Evolutionary conservation across 1,140 invertebrate species (phyloP).

Genomic region (Pogonomyrmex barbatus): DNA sequence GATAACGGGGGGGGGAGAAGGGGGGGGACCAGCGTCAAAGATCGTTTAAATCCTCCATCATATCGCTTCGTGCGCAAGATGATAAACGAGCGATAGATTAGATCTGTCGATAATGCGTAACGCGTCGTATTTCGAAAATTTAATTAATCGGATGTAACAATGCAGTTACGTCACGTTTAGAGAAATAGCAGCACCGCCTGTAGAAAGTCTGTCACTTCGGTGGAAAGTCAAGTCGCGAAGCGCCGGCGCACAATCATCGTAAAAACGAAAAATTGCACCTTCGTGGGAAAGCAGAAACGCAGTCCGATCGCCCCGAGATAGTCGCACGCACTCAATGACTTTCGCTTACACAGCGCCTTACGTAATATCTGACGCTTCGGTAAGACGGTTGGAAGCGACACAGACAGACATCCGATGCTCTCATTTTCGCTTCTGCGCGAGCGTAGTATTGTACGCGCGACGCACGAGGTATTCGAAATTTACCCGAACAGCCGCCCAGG

Average conservation of each 20-base stretch:
- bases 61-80: conserved; percentile 15
- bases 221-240: conserved; percentile 58
- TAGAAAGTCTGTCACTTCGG: conserved; percentile 57
- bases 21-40: background rate
- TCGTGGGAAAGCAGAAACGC: conserved; percentile 60
- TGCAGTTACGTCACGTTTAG: conserved; percentile 39
- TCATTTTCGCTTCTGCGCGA: conserved; percentile 3
- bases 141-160: conserved; percentile 32
- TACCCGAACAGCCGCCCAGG: background rate
- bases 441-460: background rate
- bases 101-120: background rate
- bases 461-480: background rate
- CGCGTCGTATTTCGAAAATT: conserved; percentile 31
- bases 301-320: conserved; percentile 56
- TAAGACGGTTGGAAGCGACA: background rate
- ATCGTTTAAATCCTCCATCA: background rate
- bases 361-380: conserved; percentile 37
- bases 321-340: conserved; percentile 62
- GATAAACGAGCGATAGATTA: conserved; percentile 42
- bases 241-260: conserved; percentile 45
- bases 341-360: conserved; percentile 48
- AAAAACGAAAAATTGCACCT: conserved; percentile 60
- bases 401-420: conserved; percentile 15
- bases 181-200: conserved; percentile 5
- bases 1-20: background rate